Evolutionary conservation across 1,140 invertebrate species (phyloP).

Genomic region (Diploscapter pachys): DNA sequence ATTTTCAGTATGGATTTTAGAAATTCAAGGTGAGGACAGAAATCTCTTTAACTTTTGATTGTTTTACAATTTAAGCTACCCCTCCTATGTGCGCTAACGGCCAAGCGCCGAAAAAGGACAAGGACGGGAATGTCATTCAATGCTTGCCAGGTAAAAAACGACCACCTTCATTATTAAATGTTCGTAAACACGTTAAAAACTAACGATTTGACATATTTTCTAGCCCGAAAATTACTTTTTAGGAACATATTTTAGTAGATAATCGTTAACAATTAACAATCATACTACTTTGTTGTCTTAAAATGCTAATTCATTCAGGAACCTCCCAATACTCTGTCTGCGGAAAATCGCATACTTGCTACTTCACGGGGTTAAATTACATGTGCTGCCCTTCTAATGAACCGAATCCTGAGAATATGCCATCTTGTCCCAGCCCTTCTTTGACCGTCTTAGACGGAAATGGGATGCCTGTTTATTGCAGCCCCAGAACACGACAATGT

Average conservation of each 20-base stretch:
- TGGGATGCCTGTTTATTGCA: conserved; percentile 27
- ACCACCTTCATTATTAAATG: background rate
- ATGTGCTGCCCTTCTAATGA: conserved; percentile 39
- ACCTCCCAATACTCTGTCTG: conserved; percentile 20
- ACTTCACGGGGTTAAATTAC: conserved; percentile 40
- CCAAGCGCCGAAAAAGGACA: conserved; percentile 22
- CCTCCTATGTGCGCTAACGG: conserved; percentile 15
- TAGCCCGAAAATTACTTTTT: too few relatives aligned
- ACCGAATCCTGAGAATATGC: conserved; percentile 21
- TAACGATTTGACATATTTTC: too few relatives aligned
- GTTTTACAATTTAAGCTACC: too few relatives aligned
- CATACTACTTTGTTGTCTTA: background rate
- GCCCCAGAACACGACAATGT: conserved; percentile 19
- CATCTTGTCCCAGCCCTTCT: conserved; percentile 26
- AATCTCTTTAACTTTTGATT: too few relatives aligned
- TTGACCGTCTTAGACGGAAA: conserved; percentile 34
- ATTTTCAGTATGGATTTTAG: too few relatives aligned
- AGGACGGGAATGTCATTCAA: conserved; percentile 17
- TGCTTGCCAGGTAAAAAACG: conserved; percentile 31
- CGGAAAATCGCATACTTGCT: conserved; percentile 33
- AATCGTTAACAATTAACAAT: too few relatives aligned
- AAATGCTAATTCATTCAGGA: conserved; percentile 7
- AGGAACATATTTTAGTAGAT: too few relatives aligned
- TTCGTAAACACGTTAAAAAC: too few relatives aligned
- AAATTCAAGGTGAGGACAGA: too few relatives aligned